Percentiles rank a stretch among this genome's conserved stretches.
phyloP scores from a whole-genome alignment of 2,888 invertebrate genomes.

The Tetragnatha montana region DNA sequence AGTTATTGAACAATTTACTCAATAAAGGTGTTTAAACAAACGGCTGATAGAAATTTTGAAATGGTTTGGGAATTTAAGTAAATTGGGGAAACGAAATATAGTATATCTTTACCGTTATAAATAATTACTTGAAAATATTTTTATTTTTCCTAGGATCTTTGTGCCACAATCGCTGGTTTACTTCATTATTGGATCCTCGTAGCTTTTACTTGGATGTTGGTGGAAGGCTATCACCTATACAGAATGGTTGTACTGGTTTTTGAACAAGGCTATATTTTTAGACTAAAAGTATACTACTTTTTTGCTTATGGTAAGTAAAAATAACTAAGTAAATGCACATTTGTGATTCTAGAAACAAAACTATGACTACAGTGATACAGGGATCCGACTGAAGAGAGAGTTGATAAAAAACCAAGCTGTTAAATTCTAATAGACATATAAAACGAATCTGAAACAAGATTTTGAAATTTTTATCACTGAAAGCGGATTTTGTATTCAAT shows the following conservation, averaged over 20 bases:
- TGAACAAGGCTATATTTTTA: constrained; percentile 18
- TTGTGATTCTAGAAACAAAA: no score
- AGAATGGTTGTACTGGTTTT: constrained; percentile 72
- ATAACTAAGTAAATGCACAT: no score
- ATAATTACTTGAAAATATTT: not conserved
- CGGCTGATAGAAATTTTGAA: not conserved
- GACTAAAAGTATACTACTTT: constrained; percentile 49
- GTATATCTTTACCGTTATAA: not conserved
- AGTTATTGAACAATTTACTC: no score
- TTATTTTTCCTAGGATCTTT: constrained; percentile 38
- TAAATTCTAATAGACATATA: no score
- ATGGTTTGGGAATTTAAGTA: not conserved
- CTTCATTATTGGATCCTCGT: constrained; percentile 70
- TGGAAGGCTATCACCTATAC: constrained; percentile 72
- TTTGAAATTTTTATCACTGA: no score
- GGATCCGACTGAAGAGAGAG: no score
- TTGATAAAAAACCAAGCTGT: no score
- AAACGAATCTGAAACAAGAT: no score
- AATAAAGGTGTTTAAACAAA: no score
- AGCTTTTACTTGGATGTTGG: constrained; percentile 72
- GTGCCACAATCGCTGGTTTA: constrained; percentile 67
- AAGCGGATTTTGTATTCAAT: no score
- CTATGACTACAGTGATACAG: no score
- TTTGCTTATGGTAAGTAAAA: constrained; percentile 59
- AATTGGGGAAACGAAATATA: not conserved